Percentiles rank a stretch among this genome's conserved stretches.
These are phyloP conservation scores for Myotis vivesi DNA, from an alignment of 2,797 vertebrate genomes.

Conservation along the genomic window DNA sequence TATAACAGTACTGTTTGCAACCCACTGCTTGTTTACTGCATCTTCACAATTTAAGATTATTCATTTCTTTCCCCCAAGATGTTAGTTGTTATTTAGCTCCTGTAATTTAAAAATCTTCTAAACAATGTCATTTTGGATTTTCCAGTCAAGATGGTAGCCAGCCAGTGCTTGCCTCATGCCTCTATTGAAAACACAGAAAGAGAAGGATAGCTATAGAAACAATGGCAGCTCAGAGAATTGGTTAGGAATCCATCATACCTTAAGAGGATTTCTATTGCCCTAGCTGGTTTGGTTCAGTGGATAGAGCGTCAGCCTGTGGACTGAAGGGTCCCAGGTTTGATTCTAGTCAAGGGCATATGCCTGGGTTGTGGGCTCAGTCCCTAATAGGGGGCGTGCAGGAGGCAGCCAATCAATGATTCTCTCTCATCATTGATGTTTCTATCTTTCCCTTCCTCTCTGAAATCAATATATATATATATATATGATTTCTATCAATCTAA, in stretches of 20 bases:
- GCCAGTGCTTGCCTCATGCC: not conserved
- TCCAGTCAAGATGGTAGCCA: not conserved
- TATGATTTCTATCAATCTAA: not conserved
- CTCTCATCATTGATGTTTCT: too few species aligned
- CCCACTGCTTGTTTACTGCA: not conserved
- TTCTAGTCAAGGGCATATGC: too few species aligned
- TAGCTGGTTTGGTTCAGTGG: too few species aligned
- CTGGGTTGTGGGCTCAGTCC: too few species aligned
- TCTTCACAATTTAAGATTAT: not conserved
- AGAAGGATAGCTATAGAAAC: not conserved
- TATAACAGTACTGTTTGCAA: not conserved
- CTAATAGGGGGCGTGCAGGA: too few species aligned
- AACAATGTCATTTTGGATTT: slow-evolving; percentile 23
- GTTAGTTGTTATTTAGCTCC: not conserved
- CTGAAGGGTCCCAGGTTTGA: too few species aligned
- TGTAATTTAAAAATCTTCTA: slow-evolving; percentile 1
- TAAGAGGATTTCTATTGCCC: not conserved
- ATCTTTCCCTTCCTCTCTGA: too few species aligned
- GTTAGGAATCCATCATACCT: not conserved
- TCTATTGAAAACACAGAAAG: not conserved
- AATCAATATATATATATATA: too few species aligned
- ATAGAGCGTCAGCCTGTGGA: too few species aligned
- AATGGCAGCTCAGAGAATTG: not conserved
- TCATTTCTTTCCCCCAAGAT: not conserved
- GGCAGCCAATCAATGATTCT: too few species aligned